Conservation (phyloP, 2,113 vertebrate genomes). For the Corythaeola cristata region DNA sequence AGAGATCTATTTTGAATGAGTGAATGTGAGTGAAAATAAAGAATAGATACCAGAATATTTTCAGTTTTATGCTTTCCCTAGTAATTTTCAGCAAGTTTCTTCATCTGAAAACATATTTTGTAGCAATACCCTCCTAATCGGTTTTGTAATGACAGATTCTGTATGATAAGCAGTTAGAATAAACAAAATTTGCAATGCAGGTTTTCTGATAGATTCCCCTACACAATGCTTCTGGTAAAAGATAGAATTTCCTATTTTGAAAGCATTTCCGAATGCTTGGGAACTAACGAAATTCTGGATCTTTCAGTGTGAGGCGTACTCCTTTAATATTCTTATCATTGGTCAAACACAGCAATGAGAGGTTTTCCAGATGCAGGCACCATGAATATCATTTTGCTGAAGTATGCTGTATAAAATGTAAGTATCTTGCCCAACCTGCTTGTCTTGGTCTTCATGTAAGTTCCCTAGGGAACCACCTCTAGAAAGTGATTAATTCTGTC, state of each 20-base stretch:
- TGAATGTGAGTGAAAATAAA: not conserved
- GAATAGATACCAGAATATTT: not conserved
- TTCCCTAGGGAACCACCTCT: not conserved
- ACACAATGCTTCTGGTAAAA: not conserved
- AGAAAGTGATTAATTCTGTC: not conserved
- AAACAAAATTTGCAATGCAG: not conserved
- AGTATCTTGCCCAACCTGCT: rapidly evolving
- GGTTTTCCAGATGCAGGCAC: not conserved
- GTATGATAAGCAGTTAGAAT: not conserved
- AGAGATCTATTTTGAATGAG: not conserved
- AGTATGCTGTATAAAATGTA: not conserved
- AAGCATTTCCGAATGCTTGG: not conserved
- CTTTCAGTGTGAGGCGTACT: not conserved
- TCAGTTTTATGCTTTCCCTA: not conserved
- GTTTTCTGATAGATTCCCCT: not conserved
- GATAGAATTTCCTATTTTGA: not conserved
- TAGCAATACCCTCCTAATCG: not conserved
- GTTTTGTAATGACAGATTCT: not conserved
- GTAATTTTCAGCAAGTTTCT: not conserved
- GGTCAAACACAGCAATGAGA: not conserved
- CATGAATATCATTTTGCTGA: not conserved
- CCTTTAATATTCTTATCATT: not conserved
- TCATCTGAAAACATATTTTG: not conserved
- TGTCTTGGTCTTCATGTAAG: not conserved
- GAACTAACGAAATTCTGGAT: not conserved